Percentiles rank a stretch among this genome's conserved stretches.
Evolutionary conservation across 2,797 vertebrate species (phyloP).

Genomic region (Aulostomus chinensis): DNA sequence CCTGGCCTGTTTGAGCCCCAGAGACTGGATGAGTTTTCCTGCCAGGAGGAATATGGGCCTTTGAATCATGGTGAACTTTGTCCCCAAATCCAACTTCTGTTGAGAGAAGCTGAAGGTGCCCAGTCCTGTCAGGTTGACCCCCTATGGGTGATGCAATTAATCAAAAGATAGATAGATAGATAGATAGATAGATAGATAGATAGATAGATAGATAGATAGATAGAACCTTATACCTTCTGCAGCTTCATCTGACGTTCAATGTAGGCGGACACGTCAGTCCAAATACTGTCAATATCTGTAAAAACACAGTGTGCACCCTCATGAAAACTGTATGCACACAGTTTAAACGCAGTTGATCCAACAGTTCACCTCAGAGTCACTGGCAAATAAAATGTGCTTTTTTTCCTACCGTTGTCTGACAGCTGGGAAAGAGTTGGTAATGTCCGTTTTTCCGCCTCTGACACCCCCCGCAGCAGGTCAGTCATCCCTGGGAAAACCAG

Average conservation of each 20-base stretch:
- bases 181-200: slow-evolving; percentile 12
- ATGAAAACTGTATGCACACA: no score
- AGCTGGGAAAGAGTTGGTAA: no score
- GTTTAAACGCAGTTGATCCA: no score
- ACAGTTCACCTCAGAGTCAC: no score
- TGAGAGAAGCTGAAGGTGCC: slow-evolving; percentile 85
- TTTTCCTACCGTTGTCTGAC: no score
- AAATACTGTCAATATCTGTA: slow-evolving; percentile 80
- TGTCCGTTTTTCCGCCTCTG: no score
- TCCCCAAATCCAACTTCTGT: slow-evolving; percentile 76
- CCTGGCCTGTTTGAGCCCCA: slow-evolving; percentile 76
- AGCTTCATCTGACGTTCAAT: slow-evolving; percentile 73
- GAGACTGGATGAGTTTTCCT: slow-evolving; percentile 77
- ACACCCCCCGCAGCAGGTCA: no score
- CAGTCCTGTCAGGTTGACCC: slow-evolving; percentile 81
- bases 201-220: not conserved
- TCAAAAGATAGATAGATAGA: not conserved
- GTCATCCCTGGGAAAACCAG: no score
- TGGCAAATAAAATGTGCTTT: no score
- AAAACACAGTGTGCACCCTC: slow-evolving; percentile 3
- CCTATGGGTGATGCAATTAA: slow-evolving; percentile 55
- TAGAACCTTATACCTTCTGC: slow-evolving; percentile 79
- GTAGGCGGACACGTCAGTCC: slow-evolving; percentile 77
- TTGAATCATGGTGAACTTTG: slow-evolving; percentile 67
- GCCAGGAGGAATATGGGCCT: slow-evolving; percentile 80